These are phyloP conservation scores for Apaloderma vittatum DNA, from an alignment of 2,113 vertebrate genomes.

Conservation along the genomic window DNA sequence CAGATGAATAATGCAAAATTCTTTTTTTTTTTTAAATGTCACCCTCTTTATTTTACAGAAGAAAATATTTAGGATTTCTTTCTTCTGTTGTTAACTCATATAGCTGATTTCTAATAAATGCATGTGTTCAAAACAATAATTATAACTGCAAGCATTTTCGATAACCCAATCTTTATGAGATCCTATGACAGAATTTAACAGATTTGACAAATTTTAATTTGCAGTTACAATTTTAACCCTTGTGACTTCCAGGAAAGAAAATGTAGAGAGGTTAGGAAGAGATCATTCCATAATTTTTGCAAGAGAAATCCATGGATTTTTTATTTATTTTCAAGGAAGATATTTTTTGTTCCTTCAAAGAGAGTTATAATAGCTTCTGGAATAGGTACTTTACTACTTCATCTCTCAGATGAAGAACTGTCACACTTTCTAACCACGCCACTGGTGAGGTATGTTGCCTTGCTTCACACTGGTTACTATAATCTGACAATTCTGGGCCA, in stretches of 20 bases:
- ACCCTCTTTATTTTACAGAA: not conserved
- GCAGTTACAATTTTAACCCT: not conserved
- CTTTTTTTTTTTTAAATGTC: not conserved
- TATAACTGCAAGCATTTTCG: not conserved
- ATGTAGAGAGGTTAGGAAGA: not conserved
- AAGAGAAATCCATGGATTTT: not conserved
- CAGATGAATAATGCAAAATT: not conserved
- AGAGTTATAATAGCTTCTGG: not conserved
- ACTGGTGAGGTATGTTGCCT: not conserved
- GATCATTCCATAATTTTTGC: not conserved
- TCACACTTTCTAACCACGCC: slow-evolving; percentile 21
- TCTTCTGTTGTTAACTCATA: not conserved
- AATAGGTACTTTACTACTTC: not conserved
- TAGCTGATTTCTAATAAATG: not conserved
- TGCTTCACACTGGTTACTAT: not conserved
- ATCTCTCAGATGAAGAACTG: not conserved
- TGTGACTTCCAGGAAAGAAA: not conserved
- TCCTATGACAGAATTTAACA: not conserved
- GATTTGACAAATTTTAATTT: not conserved
- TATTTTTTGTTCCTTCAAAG: not conserved
- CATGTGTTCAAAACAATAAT: not conserved
- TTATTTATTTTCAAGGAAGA: not conserved
- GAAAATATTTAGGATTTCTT: not conserved
- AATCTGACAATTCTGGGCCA: slow-evolving; percentile 17
- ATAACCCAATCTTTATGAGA: not conserved